A percentile compares a stretch with the other conserved stretches of the same genome.
Evolutionary conservation across 2,888 invertebrate genomes (phyloP).

Genomic region (Cyrtodaria siliqua): DNA sequence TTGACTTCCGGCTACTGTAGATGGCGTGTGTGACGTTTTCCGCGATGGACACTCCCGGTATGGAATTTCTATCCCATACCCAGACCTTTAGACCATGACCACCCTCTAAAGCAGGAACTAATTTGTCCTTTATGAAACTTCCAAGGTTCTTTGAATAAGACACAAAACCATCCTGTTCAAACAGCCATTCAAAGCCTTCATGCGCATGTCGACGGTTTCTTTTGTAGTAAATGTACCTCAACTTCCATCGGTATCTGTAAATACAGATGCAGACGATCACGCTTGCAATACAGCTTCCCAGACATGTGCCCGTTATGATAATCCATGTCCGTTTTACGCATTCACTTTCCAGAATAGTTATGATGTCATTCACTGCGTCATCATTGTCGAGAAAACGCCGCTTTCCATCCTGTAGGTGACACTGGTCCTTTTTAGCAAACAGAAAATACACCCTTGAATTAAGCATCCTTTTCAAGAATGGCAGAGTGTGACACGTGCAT

Average conservation of each 20-base stretch:
- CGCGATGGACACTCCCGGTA: conserved; percentile 48
- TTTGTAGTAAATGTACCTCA: conserved; percentile 48
- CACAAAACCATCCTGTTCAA: conserved; percentile 56
- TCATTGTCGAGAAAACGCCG: neutral
- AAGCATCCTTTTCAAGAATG: conserved; percentile 47
- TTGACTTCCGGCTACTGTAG: conserved; percentile 48
- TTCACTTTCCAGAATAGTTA: neutral
- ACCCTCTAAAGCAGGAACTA: conserved; percentile 50
- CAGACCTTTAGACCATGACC: conserved; percentile 36
- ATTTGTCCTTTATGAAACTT: conserved; percentile 42
- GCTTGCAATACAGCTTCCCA: neutral
- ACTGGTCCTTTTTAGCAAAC: neutral
- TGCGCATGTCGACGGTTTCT: conserved; percentile 27
- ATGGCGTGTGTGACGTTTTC: conserved; percentile 61
- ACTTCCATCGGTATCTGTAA: conserved; percentile 55
- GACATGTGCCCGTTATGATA: neutral
- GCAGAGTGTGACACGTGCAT: conserved; percentile 41
- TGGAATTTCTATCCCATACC: conserved; percentile 51
- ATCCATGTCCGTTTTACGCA: conserved; percentile 10
- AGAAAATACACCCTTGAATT: neutral
- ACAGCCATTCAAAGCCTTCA: conserved; percentile 51
- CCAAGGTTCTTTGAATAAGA: conserved; percentile 40
- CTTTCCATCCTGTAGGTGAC: conserved; percentile 2
- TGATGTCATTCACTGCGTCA: neutral
- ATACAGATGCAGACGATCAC: conserved; percentile 13